Percentiles rank a stretch among this genome's conserved stretches.
phyloP scores from a whole-genome alignment of 2,888 invertebrate species.

The Venustoraphidia nigricollis region DNA sequence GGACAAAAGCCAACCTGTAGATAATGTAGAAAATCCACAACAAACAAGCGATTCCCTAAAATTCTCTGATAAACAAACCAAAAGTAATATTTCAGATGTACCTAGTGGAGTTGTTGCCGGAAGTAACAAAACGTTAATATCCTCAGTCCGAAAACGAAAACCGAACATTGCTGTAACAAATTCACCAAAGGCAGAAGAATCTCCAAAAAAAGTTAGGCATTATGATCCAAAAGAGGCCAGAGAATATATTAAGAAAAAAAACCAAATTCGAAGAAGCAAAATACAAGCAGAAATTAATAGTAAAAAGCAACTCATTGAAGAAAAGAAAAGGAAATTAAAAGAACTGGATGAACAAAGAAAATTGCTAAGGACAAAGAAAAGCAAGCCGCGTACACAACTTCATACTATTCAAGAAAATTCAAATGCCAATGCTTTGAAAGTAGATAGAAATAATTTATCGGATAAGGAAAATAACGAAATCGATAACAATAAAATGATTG shows the following conservation, averaged over 20 bases:
- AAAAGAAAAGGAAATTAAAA: slow-evolving; percentile 29
- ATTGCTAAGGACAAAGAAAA: slow-evolving; percentile 25
- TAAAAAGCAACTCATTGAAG: slow-evolving; percentile 21
- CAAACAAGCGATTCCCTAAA: too few species aligned
- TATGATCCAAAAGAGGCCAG: slow-evolving; percentile 36
- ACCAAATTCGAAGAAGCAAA: slow-evolving; percentile 29
- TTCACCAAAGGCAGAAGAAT: slow-evolving; percentile 5
- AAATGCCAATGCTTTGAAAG: too few species aligned
- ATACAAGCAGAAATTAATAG: slow-evolving; percentile 21
- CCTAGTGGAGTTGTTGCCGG: too few species aligned
- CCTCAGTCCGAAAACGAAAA: slow-evolving; percentile 1
- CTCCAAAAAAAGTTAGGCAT: slow-evolving; percentile 16
- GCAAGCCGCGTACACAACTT: too few species aligned
- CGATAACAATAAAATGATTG: too few species aligned
- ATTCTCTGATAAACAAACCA: too few species aligned
- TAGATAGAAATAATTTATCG: too few species aligned
- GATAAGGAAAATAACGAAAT: too few species aligned
- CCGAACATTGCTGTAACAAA: not conserved
- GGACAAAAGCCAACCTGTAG: not conserved
- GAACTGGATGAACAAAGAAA: slow-evolving; percentile 28
- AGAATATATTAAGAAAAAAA: slow-evolving; percentile 38
- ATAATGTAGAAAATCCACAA: not conserved
- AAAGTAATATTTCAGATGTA: too few species aligned
- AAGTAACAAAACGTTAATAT: too few species aligned
- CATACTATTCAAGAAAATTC: too few species aligned